Base-by-base conservation (phyloP, 2,797 vertebrate genomes). In the Brachyrhaphis roseni region DNA sequence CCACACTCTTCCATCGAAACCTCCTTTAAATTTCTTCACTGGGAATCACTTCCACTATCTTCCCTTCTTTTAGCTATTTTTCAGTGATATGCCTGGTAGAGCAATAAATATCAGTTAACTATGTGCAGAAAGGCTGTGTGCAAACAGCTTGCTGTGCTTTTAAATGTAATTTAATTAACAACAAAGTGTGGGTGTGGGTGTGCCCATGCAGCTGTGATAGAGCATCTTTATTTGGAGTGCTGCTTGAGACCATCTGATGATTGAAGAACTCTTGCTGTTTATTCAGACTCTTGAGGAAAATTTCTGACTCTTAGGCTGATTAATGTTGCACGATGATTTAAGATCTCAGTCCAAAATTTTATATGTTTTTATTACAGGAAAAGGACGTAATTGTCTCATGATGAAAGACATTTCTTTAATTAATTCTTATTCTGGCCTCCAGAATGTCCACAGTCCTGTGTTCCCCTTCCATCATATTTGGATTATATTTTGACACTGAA, bases 191-290 rank as follows among this genome's bases (percentile, higher is more conserved):
- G 18, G 26, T 45, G 46, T 11, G 16, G 18, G 26, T 45, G 46
- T 11, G 16, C 62, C 45, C 43, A 75, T 47, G 46, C 11, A 34
- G 36, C 51, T 16, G 36, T 16, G 26, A 43, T 23, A 8, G 43
- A 76, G 45, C 11, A 66, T 51, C 59, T 51, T 51, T 45, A 57
- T 46, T 70, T 75, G 49, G 41, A 80, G 31, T 75, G 49, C 31
- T 70, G 34, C 39, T 68, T 28, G 0, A 70, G 3, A 1, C 7
- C 16, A 43, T 75, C 49, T 53, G 26, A 75, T 70, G 31, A 80
- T 34, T 75, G 41, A 20, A n/a, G 72, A 51, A 39, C 20, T 74
- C 4, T 45, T 41, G 20, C n/a, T 41, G 28, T 26, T 34, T 72
- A 41, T 36, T 34, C 71, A 43, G 62, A 23, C 45, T 53, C 59